Evolutionary conservation across 2,113 vertebrate genomes (phyloP), one percentile per base, ranked within the genome.

Genomic region (Zapus hudsonius): DNA sequence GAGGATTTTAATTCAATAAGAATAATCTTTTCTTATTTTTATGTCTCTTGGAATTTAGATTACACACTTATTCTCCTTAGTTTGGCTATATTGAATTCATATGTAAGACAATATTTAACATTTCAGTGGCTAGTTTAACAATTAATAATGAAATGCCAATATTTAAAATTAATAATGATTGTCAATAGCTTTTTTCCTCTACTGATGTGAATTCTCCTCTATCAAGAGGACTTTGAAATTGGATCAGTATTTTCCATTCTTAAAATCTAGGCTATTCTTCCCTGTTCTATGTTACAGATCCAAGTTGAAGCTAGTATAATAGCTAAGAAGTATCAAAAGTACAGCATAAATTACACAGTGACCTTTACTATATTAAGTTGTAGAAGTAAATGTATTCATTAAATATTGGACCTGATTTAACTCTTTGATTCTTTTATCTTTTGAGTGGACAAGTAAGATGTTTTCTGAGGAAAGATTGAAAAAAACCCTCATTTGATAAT

Each of bases 1-100:
- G 64, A 94, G 15, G 74, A 27, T 20, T 72, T 96, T 95, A 96
- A 96, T 93, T 86, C 73, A 91, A 55, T 95, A 90, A 92, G 25
- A 27, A 67, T n/a, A 94, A 87, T 69, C 0, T 76, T 95, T 83
- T 85, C 27, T 92, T 92, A 89, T 94, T 95, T 23, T 95, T 83
- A 95, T 67, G 57, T 94, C 13, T 27, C 84, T 95, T 95, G 25
- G 25, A 94, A 69, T 93, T 95, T 95, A 38, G 52, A 7, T 40
- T 92, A 7, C 1, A 47, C 22, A 57, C 61, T 64, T 63, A 82
- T 82, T 63, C 5, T 94, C 31, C 57, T 95, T 89, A 52, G 25
- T 94, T 89, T 91, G 96, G n/a, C 27, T 17, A n/a, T 80, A 69
- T 52, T 96, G 33, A 70, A 55, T 84, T 78, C 42, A 64, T 93